Conservation (phyloP, 2,113 vertebrate genomes). For the Circaetus gallicus region DNA sequence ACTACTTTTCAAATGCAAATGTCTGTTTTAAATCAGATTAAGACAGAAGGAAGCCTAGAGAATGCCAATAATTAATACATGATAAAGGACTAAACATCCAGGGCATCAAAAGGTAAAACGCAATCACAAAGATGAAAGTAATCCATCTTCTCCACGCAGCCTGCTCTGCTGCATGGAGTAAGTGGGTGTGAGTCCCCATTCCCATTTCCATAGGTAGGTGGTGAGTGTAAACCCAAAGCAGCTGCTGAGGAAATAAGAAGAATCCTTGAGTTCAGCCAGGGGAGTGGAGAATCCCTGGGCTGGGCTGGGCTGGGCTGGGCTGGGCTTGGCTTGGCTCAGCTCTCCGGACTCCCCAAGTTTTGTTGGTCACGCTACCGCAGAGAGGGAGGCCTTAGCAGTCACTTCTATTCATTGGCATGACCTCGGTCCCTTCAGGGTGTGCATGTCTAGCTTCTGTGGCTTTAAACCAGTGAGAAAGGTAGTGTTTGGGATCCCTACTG, state of each 20-base stretch:
- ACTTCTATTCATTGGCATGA: neutral
- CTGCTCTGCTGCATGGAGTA: neutral
- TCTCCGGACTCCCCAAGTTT: neutral
- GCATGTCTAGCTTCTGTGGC: neutral
- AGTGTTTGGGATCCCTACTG: neutral
- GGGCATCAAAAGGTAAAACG: constrained; percentile 1
- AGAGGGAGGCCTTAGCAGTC: neutral
- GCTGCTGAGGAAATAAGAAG: neutral
- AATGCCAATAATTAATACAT: constrained; percentile 49
- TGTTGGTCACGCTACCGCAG: neutral
- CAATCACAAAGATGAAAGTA: constrained; percentile 2
- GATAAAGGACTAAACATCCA: constrained; percentile 38
- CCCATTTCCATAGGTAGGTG: neutral
- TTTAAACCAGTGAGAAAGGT: neutral
- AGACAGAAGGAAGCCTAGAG: constrained; percentile 38
- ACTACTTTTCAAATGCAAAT: constrained; percentile 62
- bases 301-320: neutral
- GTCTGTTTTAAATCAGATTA: constrained; percentile 60
- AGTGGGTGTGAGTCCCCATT: neutral
- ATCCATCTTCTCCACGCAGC: neutral
- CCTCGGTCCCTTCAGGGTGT: neutral
- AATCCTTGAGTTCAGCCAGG: neutral
- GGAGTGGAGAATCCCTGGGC: neutral
- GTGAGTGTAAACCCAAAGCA: neutral
- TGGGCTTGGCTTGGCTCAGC: neutral